Percentiles rank a stretch among this genome's conserved stretches.
phyloP scores from a whole-genome alignment of 2,797 vertebrate species.

The Sebastes melanostomus region DNA sequence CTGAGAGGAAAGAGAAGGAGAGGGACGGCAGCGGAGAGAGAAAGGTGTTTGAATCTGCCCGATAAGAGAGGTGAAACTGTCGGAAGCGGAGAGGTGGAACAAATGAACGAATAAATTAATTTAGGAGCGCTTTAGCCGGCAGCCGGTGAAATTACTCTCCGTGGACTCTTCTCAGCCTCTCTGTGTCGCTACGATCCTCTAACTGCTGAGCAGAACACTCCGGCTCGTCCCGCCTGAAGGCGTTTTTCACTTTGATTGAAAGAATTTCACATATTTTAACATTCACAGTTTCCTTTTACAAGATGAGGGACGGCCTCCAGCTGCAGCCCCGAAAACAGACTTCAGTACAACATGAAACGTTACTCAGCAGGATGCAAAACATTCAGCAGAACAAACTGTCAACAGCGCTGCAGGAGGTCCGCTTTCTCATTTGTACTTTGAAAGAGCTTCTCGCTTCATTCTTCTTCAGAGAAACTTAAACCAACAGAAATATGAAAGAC shows the following conservation, averaged over 20 bases:
- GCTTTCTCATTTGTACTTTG: not conserved
- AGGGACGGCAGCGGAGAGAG: too few species aligned
- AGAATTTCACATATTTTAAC: not conserved
- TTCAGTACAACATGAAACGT: not conserved
- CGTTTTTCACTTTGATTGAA: not conserved
- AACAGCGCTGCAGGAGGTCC: not conserved
- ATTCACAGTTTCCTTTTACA: not conserved
- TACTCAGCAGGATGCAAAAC: not conserved
- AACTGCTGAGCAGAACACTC: slow-evolving; percentile 21
- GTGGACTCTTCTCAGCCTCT: not conserved
- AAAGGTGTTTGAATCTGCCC: not conserved
- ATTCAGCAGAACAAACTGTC: not conserved
- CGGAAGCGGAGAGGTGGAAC: slow-evolving; percentile 11
- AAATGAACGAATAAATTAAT: slow-evolving; percentile 22
- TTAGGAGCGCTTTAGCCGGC: slow-evolving; percentile 1
- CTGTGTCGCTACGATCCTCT: not conserved
- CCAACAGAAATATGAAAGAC: not conserved
- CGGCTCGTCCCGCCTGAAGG: not conserved
- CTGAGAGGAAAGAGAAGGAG: not conserved
- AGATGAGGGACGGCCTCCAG: not conserved
- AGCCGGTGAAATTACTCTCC: not conserved
- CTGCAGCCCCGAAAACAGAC: not conserved
- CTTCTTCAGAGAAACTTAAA: not conserved
- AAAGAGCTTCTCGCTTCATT: not conserved
- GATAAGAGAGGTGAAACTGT: slow-evolving; percentile 23